Percentiles rank a stretch among this genome's conserved stretches.
Evolutionary conservation across 1,140 invertebrate genomes (phyloP).

Genomic region (Anastatus disparis): DNA sequence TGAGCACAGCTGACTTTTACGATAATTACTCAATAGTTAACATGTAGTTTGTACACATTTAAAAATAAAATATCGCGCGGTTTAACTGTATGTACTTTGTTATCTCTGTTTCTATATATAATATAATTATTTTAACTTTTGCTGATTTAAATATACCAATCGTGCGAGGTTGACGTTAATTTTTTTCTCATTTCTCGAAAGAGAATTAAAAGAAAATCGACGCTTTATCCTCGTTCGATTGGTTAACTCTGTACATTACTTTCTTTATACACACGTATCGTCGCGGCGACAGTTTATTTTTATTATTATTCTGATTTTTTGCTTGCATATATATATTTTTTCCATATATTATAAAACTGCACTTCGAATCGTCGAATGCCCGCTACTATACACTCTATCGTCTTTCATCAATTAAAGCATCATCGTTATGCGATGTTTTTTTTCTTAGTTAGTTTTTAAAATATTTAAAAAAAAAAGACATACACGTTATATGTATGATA

Average conservation of each 20-base stretch:
- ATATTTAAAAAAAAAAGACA: no score
- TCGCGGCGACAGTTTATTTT: constrained; percentile 33
- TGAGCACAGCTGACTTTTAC: constrained; percentile 37
- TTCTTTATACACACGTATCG: constrained; percentile 14
- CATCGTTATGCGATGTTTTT: constrained; percentile 46
- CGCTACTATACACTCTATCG: constrained; percentile 31
- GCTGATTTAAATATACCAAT: constrained; percentile 10
- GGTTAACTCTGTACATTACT: constrained; percentile 35
- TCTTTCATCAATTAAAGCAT: constrained; percentile 42
- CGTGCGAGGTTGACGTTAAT: not conserved
- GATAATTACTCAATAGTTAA: constrained; percentile 32
- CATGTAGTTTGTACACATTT: constrained; percentile 36
- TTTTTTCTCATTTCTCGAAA: not conserved
- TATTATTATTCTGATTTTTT: constrained; percentile 6
- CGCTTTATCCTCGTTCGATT: not conserved
- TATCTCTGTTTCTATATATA: constrained; percentile 18
- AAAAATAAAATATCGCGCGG: constrained; percentile 33
- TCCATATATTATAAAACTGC: constrained; percentile 28
- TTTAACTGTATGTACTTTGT: constrained; percentile 35
- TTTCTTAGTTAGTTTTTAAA: constrained; percentile 52
- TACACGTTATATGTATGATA: constrained; percentile 57
- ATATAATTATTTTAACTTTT: no score
- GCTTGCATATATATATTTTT: constrained; percentile 16
- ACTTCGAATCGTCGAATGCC: constrained; percentile 29
- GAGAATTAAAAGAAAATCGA: constrained; percentile 3